These are phyloP conservation scores for Epizoanthus stellaris DNA, from an alignment of 92 coral and sea anemone species.

Conservation along the genomic window DNA sequence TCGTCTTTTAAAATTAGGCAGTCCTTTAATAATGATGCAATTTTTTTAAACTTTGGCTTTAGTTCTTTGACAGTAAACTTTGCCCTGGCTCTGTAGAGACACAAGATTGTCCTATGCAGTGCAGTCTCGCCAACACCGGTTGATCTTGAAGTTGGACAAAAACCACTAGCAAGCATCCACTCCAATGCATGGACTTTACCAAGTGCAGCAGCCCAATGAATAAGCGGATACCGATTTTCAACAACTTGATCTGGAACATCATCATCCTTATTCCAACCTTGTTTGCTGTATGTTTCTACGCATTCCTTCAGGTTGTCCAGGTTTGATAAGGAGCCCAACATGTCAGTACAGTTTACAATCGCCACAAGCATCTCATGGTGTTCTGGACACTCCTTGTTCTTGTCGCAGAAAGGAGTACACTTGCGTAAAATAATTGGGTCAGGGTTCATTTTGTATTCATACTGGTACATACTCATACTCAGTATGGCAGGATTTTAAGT, in stretches of 20 bases:
- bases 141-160: constrained; percentile 77
- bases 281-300: constrained; percentile 83
- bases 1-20: constrained; percentile 88
- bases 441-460: constrained; percentile 63
- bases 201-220: constrained; percentile 98
- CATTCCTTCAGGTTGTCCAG: constrained; percentile 88
- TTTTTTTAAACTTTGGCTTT: constrained; percentile 86
- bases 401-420: constrained; percentile 98
- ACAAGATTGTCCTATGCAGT: constrained; percentile 81
- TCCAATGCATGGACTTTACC: constrained; percentile 95
- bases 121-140: constrained; percentile 95
- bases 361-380: constrained; percentile 95
- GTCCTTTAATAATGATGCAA: constrained; percentile 84
- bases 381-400: constrained; percentile 89
- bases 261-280: constrained; percentile 95
- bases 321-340: constrained; percentile 93
- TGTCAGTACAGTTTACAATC: constrained; percentile 94
- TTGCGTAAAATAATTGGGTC: constrained; percentile 78
- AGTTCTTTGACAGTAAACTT: constrained; percentile 95
- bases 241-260: constrained; percentile 89
- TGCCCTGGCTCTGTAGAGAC: constrained; percentile 83
- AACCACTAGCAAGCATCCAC: constrained; percentile 98
- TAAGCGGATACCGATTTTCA: constrained; percentile 89
- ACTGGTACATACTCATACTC: constrained; percentile 17
- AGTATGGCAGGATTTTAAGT: not conserved